Base-by-base conservation (phyloP, 2,113 vertebrate species). In the Amazona guildingii region DNA sequence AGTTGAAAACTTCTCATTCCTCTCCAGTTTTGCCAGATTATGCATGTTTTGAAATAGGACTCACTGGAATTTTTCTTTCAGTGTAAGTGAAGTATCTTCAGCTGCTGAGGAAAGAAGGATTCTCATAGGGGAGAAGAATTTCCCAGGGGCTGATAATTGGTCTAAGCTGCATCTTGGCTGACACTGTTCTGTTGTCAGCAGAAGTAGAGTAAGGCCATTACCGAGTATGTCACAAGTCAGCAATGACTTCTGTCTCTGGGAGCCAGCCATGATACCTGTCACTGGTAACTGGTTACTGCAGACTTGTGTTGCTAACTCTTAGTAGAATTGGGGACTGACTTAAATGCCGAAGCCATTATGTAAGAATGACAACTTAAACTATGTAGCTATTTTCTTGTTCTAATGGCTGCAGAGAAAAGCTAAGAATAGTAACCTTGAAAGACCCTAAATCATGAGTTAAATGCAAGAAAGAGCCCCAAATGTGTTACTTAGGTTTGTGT, bases 161-260 rank as follows among this genome's bases (percentile, higher is more conserved):
- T 25, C 51, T 54, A 44, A 92, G 16, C 35, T 21, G 11, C 5
- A 0, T 66, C 21, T 79, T 68, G 44, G 72, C 74, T 64, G 49
- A 35, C 44, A 72, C 14, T 1, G 8, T 39, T 67, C 46, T 72
- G 66, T 48, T 81, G 75, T 46, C 57, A 33, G 62, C 24, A 82
- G 90, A 73, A 69, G 55, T 67, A 77, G 49, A 48, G 44, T 37
- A 93, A 88, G 79, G 41, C 90, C 54, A 77, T 96, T 96, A 90
- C 67, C 1, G 3, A 83, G 63, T 27, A 49, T 78, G 82, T 94
- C 59, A 63, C 63, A 67, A 4, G n/a, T 59, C 92, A 88, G 82
- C 68, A 55, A 1, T 25, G 55, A 96, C 92, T 93, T 39, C 63
- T 51, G 52, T 82, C 49, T 68, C 35, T 82, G 66, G 66, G 83